Percentiles rank a stretch among this genome's conserved stretches.
phyloP scores from a whole-genome alignment of 2,113 vertebrate species.

The Stictonetta naevosa region DNA sequence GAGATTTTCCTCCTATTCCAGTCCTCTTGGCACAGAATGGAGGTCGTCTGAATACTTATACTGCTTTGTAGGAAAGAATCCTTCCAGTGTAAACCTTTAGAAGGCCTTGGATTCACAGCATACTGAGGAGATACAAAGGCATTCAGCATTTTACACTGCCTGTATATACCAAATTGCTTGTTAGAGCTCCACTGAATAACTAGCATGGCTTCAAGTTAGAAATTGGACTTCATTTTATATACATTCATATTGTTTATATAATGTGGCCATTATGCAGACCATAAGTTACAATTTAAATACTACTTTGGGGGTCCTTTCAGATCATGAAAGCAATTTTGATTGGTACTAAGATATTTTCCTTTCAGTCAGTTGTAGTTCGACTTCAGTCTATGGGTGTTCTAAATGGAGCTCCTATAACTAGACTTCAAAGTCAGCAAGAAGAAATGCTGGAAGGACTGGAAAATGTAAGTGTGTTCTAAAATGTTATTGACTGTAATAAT shows the following conservation, averaged over 20 bases:
- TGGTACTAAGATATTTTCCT: conserved; percentile 25
- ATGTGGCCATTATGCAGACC: not conserved
- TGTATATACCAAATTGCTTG: not conserved
- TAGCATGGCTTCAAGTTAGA: not conserved
- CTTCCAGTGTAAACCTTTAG: not conserved
- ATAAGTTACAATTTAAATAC: not conserved
- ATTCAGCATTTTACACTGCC: not conserved
- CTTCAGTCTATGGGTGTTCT: conserved; percentile 85
- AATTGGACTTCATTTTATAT: not conserved
- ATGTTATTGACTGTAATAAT: too few relatives aligned
- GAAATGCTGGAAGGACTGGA: conserved; percentile 74
- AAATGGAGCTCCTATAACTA: conserved; percentile 79
- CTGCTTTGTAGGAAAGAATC: not conserved
- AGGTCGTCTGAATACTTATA: not conserved
- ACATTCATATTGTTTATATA: too few relatives aligned
- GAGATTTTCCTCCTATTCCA: not conserved
- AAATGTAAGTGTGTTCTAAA: conserved; percentile 72
- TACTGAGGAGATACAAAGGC: not conserved
- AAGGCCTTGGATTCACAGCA: not conserved
- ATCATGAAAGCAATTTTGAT: not conserved
- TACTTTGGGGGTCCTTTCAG: not conserved
- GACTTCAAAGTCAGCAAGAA: conserved; percentile 79
- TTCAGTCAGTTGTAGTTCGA: conserved; percentile 82
- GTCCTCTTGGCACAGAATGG: too few relatives aligned
- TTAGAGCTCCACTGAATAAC: not conserved